Percentiles rank a stretch among this genome's conserved stretches.
Evolutionary conservation across 2,888 invertebrate species (phyloP).

Genomic region (Zygaena filipendulae): DNA sequence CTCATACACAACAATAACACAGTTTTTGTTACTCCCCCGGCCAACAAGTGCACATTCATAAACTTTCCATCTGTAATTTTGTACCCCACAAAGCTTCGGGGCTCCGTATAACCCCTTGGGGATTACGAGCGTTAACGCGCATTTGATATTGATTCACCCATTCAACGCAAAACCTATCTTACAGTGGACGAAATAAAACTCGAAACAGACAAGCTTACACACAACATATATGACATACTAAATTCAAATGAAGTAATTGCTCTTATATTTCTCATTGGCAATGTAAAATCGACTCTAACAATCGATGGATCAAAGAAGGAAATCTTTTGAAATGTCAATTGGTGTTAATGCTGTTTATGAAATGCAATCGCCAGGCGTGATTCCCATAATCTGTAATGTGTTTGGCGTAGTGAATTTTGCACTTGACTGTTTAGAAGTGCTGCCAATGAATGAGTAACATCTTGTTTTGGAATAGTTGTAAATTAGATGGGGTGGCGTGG

Average conservation of each 20-base stretch:
- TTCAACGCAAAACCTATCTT: constrained; percentile 21
- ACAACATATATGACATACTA: constrained; percentile 22
- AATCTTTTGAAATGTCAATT: no score
- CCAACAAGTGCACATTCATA: constrained; percentile 60
- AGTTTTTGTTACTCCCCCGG: constrained; percentile 55
- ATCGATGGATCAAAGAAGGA: no score
- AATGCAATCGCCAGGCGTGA: constrained; percentile 36
- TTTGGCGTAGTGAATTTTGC: constrained; percentile 52
- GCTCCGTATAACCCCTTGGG: constrained; percentile 40
- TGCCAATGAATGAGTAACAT: constrained; percentile 42
- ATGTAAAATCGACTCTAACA: constrained; percentile 20
- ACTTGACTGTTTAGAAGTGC: constrained; percentile 42
- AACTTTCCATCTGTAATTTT: constrained; percentile 57
- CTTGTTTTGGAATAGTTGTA: constrained; percentile 39
- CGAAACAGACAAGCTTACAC: constrained; percentile 9
- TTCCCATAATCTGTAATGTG: constrained; percentile 59
- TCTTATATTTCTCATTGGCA: constrained; percentile 15
- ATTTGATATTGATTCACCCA: constrained; percentile 33
- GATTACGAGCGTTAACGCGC: constrained; percentile 47
- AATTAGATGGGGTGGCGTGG: constrained; percentile 26
- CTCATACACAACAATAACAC: constrained; percentile 54
- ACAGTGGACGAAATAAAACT: constrained; percentile 6
- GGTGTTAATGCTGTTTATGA: no score
- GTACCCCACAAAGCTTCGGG: constrained; percentile 55
- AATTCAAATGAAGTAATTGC: constrained; percentile 22